Base-by-base conservation (phyloP, 2,797 vertebrate species). In the Fratercula arctica region DNA sequence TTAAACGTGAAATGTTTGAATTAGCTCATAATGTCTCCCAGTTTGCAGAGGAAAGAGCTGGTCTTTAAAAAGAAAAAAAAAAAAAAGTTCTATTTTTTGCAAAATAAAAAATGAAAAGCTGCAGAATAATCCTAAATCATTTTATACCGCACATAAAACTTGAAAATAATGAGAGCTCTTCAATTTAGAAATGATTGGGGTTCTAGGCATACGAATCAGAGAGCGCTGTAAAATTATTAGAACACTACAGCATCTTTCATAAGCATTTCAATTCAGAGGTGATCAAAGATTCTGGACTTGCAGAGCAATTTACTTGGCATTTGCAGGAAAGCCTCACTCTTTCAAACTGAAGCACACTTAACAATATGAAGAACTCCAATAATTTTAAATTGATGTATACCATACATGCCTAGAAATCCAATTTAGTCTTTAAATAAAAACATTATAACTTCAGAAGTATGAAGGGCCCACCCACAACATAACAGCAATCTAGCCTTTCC, bases 281-380 rank as follows among this genome's bases (percentile, higher is more conserved):
- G 95, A 98, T 98, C 77, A 95, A 96, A 96, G 95, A 97, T 96
- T 93, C 95, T 90, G 93, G 94, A 96, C 97, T 97, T 94, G 90
- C 94, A 96, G 86, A 96, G 90, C 93, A 98, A 98, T 98, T 98
- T 98, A 96, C 95, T 95, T 97, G 90, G 87, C 95, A 97, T 97
- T 98, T 97, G 79, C 94, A 96, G 96, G 88, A 97, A 97, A 98
- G 83, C 56, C 87, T 97, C 95, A 92, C 95, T 97, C 95, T 97
- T 98, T 97, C 96, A 97, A 92, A 92, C 82, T 98, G 97, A 98
- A 97, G 96, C 88, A 96, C 95, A 95, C 96, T 98, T 97, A 96
- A 97, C 97, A 97, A 96, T 97, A 96, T 78, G 96, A 98, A 98
- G 95, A 98, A 97, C 85, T 96, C 74, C 77, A 98, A 95, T 96